phyloP scores from a whole-genome alignment of 2,888 invertebrate species.

The Myopa tessellatipennis region DNA sequence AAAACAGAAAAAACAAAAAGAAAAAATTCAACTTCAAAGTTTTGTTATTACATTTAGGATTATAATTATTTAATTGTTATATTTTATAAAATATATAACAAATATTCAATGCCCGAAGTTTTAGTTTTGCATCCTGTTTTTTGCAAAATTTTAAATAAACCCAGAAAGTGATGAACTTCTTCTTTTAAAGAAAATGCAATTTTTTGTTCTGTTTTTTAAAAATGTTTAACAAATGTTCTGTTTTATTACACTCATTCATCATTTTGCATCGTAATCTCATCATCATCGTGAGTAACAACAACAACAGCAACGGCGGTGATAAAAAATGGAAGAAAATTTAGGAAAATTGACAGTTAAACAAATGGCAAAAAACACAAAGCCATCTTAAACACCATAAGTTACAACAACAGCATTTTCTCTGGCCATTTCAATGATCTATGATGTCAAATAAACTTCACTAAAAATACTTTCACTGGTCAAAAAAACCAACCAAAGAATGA shows the following conservation, averaged over 20 bases:
- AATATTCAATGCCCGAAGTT: not conserved
- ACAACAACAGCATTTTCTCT: not conserved
- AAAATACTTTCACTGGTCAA: conserved; percentile 29
- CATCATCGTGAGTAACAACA: not conserved
- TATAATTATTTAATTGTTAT: too few relatives aligned
- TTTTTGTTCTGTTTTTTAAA: not conserved
- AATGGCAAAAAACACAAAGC: not conserved
- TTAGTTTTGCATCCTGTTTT: too few relatives aligned
- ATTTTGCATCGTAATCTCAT: not conserved
- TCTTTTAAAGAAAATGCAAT: not conserved
- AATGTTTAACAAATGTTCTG: not conserved
- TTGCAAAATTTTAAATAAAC: too few relatives aligned
- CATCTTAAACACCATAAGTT: not conserved
- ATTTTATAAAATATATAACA: too few relatives aligned
- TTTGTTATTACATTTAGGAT: too few relatives aligned
- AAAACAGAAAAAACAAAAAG: not conserved
- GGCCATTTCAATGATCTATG: conserved; percentile 21
- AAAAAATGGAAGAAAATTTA: too few relatives aligned
- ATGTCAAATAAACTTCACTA: conserved; percentile 30
- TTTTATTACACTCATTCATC: not conserved
- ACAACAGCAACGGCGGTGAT: not conserved
- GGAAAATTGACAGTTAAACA: conserved; percentile 24
- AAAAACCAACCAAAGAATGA: not conserved
- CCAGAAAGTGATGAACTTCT: not conserved
- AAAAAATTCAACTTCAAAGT: not conserved